Conservation (phyloP, 2,113 vertebrate genomes). For the Syrmaticus mikado region DNA sequence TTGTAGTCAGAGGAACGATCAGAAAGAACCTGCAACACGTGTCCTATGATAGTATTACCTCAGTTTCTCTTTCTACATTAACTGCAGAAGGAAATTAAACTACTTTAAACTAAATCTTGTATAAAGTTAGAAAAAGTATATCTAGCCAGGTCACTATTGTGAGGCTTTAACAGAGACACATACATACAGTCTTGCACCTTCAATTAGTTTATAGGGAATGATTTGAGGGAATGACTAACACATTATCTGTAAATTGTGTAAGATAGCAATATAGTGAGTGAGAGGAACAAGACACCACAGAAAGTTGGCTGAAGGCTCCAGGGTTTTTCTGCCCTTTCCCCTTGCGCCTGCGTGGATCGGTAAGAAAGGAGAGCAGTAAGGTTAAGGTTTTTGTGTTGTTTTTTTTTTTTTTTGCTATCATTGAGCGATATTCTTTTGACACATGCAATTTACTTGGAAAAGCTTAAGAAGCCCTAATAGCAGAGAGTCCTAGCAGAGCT, state of each 20-base stretch:
- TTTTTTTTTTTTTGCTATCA: background rate
- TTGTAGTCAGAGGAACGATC: background rate
- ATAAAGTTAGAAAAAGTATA: background rate
- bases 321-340: slow-evolving; percentile 2
- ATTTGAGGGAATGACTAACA: background rate
- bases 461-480: slow-evolving; percentile 65
- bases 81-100: background rate
- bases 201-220: background rate
- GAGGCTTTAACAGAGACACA: background rate
- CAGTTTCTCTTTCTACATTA: background rate
- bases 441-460: slow-evolving; percentile 48
- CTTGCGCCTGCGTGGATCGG: slow-evolving; percentile 4
- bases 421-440: slow-evolving; percentile 32
- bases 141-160: background rate
- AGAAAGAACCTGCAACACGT: background rate
- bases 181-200: background rate
- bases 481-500: slow-evolving; percentile 38
- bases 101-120: background rate
- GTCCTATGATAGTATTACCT: background rate
- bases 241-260: background rate
- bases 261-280: background rate
- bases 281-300: background rate
- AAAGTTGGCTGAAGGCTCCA: background rate
- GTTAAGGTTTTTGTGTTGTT: background rate
- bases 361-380: background rate